A percentile compares a stretch with the other conserved stretches of the same genome.
Conservation (phyloP, 2,888 invertebrate species). For the Kuschelorhynchus macadamiae region DNA sequence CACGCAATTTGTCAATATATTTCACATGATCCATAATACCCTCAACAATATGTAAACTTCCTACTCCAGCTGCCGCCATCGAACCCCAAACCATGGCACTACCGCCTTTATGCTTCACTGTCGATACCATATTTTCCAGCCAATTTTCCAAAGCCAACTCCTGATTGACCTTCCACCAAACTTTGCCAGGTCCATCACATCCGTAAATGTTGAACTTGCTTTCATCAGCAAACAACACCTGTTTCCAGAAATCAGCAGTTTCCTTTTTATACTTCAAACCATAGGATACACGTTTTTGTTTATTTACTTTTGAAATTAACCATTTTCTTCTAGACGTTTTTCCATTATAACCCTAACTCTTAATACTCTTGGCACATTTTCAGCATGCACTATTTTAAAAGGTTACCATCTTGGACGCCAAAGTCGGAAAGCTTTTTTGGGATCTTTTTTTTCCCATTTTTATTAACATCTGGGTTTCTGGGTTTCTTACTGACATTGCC, state of each 20-base stretch:
- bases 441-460: neutral
- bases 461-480: neutral
- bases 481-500: neutral
- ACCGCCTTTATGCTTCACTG: neutral
- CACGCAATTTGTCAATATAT: neutral
- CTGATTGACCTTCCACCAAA: no score
- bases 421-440: neutral
- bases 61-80: neutral
- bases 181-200: no score
- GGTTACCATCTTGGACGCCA: neutral
- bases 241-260: no score
- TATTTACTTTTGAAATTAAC: neutral
- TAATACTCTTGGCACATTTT: no score
- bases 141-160: neutral
- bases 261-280: neutral
- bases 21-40: neutral
- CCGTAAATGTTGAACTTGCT: no score
- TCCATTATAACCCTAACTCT: no score
- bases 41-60: neutral
- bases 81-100: neutral
- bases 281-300: neutral
- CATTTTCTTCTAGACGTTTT: no score
- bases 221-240: no score
- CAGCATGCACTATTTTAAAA: neutral
- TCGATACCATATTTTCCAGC: neutral